Conservation (phyloP, 1,140 invertebrate species). For the Zaprionus taronus region DNA sequence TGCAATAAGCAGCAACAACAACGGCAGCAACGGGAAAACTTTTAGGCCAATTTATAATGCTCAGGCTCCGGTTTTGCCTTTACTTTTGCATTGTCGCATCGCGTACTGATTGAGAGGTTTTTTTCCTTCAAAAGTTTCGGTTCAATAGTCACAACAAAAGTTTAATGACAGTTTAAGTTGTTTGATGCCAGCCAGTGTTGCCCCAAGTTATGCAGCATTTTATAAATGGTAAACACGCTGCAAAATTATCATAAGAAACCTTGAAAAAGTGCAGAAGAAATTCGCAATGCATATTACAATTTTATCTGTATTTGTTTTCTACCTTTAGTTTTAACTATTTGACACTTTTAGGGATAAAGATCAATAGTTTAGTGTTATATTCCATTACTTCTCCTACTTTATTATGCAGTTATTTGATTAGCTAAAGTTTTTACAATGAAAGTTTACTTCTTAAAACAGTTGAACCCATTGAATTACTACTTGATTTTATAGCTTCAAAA, state of each 20-base stretch:
- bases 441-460: neutral
- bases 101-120: conserved; percentile 32
- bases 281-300: neutral
- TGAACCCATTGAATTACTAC: neutral
- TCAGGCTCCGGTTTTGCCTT: neutral
- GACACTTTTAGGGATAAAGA: neutral
- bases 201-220: conserved; percentile 24
- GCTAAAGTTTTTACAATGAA: neutral
- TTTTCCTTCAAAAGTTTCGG: conserved; percentile 41
- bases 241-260: neutral
- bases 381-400: neutral
- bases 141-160: conserved; percentile 69
- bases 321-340: neutral
- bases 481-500: neutral
- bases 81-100: conserved; percentile 37
- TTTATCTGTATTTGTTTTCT: neutral
- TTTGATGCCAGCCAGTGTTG: conserved; percentile 53
- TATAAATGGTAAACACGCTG: conserved; percentile 43
- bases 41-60: conserved; percentile 68
- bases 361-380: neutral
- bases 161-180: conserved; percentile 84
- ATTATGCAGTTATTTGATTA: neutral
- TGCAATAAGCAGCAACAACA: conserved; percentile 31
- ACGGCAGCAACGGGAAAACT: conserved; percentile 36
- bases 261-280: neutral